Evolutionary conservation across 53 echinoderm and acorn worm species (phyloP).

Genomic region (Astropecten irregularis): DNA sequence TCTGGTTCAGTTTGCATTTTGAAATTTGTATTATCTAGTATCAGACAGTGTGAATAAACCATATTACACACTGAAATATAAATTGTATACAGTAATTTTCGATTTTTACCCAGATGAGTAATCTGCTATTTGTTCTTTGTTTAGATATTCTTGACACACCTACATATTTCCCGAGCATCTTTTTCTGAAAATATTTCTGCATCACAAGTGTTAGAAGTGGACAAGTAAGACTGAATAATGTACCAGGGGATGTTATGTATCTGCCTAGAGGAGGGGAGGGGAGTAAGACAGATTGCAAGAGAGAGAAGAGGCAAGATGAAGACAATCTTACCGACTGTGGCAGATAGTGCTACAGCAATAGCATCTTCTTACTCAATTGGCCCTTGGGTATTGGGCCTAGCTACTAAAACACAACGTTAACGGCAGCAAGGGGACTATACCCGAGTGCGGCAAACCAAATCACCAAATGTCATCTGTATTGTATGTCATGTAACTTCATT

Average conservation of each 20-base stretch:
- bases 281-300: not conserved
- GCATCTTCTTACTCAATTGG: slow-evolving; percentile 30
- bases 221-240: not conserved
- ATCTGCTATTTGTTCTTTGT: too few species aligned
- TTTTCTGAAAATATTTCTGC: not conserved
- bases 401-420: slow-evolving; percentile 27
- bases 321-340: slow-evolving; percentile 4
- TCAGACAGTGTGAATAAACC: too few species aligned
- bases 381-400: not conserved
- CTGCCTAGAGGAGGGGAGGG: slow-evolving; percentile 12
- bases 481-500: slow-evolving; percentile 58
- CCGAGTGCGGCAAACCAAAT: slow-evolving; percentile 16
- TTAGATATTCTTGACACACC: too few species aligned
- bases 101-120: too few species aligned
- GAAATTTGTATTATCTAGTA: too few species aligned
- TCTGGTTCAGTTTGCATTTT: too few species aligned
- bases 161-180: too few species aligned
- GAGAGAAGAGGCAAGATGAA: not conserved
- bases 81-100: too few species aligned
- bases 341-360: slow-evolving; percentile 17
- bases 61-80: too few species aligned
- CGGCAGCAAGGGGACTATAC: not conserved
- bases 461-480: slow-evolving; percentile 55
- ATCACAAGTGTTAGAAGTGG: not conserved
- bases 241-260: not conserved